Evolutionary conservation across 2,113 vertebrate species (phyloP).

Genomic region (Bubo scandiacus): DNA sequence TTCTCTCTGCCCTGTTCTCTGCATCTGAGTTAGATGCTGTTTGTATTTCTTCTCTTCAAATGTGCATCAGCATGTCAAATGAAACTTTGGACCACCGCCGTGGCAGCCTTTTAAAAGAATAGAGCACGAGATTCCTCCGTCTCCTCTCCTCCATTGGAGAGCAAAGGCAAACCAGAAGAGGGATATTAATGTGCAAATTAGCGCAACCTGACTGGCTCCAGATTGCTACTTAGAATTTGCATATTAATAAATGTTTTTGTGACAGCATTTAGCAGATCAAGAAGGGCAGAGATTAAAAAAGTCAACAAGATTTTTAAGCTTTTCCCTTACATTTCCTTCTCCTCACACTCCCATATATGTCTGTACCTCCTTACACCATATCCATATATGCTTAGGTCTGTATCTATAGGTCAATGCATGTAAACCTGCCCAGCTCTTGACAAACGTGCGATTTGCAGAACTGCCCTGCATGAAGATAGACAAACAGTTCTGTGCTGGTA

Average conservation of each 20-base stretch:
- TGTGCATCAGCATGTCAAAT: constrained; percentile 34
- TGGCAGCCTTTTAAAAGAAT: constrained; percentile 22
- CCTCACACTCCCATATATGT: background rate
- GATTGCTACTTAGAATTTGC: constrained; percentile 84
- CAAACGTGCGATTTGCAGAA: constrained; percentile 39
- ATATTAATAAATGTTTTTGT: constrained; percentile 87
- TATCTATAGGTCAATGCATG: constrained; percentile 33
- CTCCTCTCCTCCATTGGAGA: background rate
- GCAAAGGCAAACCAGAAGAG: constrained; percentile 74
- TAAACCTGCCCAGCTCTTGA: constrained; percentile 35
- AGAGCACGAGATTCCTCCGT: background rate
- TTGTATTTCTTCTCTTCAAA: constrained; percentile 26
- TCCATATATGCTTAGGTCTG: constrained; percentile 24
- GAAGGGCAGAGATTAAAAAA: constrained; percentile 73
- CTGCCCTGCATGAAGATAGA: background rate
- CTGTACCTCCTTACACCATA: background rate
- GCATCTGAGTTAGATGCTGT: background rate
- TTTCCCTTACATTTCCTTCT: constrained; percentile 34
- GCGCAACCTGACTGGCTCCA: constrained; percentile 81
- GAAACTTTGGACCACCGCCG: constrained; percentile 1
- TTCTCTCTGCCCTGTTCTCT: background rate
- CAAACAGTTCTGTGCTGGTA: background rate
- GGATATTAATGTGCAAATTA: constrained; percentile 88
- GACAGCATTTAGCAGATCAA: constrained; percentile 80
- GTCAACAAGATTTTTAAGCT: constrained; percentile 66